Conservation (phyloP, 1,140 invertebrate genomes). For the Pantala flavescens region DNA sequence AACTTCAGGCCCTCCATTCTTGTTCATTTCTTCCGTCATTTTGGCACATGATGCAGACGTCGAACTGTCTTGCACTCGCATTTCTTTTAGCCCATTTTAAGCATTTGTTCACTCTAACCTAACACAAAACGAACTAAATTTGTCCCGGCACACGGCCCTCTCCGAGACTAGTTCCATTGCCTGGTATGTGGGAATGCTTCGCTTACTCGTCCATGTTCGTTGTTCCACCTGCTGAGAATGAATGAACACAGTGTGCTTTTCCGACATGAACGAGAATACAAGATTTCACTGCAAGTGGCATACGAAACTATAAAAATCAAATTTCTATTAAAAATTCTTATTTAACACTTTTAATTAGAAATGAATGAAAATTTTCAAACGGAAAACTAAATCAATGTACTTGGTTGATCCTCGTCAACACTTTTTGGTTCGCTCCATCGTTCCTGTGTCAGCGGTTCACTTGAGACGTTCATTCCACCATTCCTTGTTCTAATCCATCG, state of each 20-base stretch:
- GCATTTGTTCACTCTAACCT: constrained; percentile 17
- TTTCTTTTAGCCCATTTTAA: constrained; percentile 25
- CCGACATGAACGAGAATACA: not conserved
- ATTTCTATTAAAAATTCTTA: not conserved
- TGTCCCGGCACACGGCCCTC: constrained; percentile 19
- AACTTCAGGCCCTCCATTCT: constrained; percentile 29
- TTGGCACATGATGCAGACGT: constrained; percentile 28
- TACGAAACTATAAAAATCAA: not conserved
- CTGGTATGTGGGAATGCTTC: constrained; percentile 24
- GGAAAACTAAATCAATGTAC: constrained; percentile 15
- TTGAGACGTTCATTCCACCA: not conserved
- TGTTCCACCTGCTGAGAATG: constrained; percentile 24
- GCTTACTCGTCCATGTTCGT: constrained; percentile 23
- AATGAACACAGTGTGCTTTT: constrained; percentile 18
- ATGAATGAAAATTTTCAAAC: not conserved
- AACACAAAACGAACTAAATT: constrained; percentile 16
- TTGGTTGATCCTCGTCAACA: constrained; percentile 21
- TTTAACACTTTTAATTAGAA: not conserved
- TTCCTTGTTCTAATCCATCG: not conserved
- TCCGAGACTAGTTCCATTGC: constrained; percentile 21
- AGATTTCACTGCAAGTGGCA: not conserved
- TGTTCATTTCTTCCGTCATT: constrained; percentile 30
- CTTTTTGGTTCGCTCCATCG: constrained; percentile 23
- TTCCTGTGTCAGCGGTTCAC: constrained; percentile 16
- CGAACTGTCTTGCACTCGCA: constrained; percentile 26